phyloP scores from a whole-genome alignment of 2,888 invertebrate species.

The Cryptocheilus praepositus region DNA sequence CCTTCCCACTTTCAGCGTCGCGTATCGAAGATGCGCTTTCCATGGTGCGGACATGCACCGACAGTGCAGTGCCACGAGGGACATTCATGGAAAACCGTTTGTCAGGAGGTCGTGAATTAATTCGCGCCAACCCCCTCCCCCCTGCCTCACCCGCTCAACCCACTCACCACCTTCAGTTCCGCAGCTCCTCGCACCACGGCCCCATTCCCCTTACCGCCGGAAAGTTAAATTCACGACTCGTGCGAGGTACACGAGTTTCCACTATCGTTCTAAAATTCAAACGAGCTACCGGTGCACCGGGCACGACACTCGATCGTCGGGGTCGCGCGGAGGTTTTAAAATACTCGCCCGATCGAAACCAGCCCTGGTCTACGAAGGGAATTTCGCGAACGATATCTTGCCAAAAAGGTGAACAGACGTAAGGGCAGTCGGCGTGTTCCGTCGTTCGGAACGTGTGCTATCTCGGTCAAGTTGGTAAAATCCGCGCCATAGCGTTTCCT shows the following conservation, averaged over 20 bases:
- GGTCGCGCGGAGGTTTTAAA: constrained; percentile 52
- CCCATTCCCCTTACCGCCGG: constrained; percentile 29
- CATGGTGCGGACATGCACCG: constrained; percentile 8
- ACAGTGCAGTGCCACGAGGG: constrained; percentile 1
- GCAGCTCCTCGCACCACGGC: constrained; percentile 5
- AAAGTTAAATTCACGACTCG: constrained; percentile 59
- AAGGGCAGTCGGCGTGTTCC: background rate
- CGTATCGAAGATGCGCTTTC: background rate
- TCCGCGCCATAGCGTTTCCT: no score
- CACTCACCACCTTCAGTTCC: constrained; percentile 13
- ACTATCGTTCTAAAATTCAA: constrained; percentile 63
- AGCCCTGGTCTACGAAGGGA: constrained; percentile 21
- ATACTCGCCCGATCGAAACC: constrained; percentile 36
- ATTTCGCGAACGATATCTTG: constrained; percentile 32
- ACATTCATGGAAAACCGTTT: constrained; percentile 45
- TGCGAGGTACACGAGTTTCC: constrained; percentile 60
- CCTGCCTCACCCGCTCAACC: constrained; percentile 12
- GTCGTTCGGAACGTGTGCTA: no score
- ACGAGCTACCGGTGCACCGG: constrained; percentile 49
- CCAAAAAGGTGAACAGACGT: background rate
- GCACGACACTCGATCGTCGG: constrained; percentile 48
- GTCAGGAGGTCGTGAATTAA: constrained; percentile 60
- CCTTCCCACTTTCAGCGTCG: background rate
- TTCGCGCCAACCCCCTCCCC: constrained; percentile 36
- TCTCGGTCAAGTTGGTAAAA: no score